Base-by-base conservation (phyloP, 2,797 vertebrate species). In the Lerista edwardsae region DNA sequence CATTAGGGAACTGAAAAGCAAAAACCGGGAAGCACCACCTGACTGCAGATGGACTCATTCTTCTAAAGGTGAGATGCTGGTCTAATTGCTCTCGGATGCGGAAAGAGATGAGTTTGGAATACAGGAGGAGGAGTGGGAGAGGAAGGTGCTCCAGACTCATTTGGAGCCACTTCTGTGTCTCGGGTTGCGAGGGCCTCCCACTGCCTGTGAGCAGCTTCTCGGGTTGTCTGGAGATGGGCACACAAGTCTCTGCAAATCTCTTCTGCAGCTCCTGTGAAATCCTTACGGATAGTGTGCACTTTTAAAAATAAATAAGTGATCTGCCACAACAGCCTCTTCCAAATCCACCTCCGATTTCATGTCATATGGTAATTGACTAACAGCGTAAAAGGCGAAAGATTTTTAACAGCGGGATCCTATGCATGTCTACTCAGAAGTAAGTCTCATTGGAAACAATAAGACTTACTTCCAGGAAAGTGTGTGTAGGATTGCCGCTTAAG, bases 41-140 rank as follows among this genome's bases (percentile, higher is more conserved):
- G 84, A 86, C 84, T 86, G 65, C 73, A 81, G 76, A 81, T 86
- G 64, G 64, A 44, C 57, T 86, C 64, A 71, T 86, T 86, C 82
- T 81, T 76, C 47, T 81, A 71, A 62, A 76, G 84, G 73, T 19
- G 9, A 75, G 73, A 76, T 27, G 79, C 27, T n/a, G 65, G 39
- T 62, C 72, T 71, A 81, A 86, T 81, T 86, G 84, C 64, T 81
- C 75, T 81, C 55, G 8, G 84, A 76, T 74, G 73, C 79, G 71
- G 39, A 71, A 51, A 27, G 64, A 71, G 67, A 76, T 59, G 36
- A 34, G 39, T 10, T 36, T 75, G 41, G n/a, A 36, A 36, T 62
- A 31, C 31, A 64, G 73, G n/a, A 19, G 73, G 10, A 61, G 39
- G 64, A 1, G 41, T 3, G 6, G 34, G 17, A 47, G 62, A 6